Base-by-base conservation (phyloP, 1,140 invertebrate species). In the Zaprionus africanus region DNA sequence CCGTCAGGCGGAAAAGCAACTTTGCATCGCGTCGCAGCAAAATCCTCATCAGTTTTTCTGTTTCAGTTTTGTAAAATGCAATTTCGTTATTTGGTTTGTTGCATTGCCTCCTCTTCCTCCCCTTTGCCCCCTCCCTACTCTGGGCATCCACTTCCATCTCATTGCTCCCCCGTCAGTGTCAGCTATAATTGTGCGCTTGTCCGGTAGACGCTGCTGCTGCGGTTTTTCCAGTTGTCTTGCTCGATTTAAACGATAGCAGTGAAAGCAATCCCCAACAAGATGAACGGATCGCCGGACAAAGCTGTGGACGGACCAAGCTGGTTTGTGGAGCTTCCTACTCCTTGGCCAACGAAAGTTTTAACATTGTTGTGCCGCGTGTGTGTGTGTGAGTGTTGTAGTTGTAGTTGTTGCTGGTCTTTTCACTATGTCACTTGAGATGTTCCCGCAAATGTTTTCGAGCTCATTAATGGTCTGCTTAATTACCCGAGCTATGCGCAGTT, bases 61-160 rank as follows among this genome's bases (percentile, higher is more conserved):
- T 59, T 53, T 61, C 43, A 38, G 53, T 38, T 66, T 62, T 61
- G 69, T 83, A 80, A 86, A 88, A 88, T 87, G 83, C 80, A 87
- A 88, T 87, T 83, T 87, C 81, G 84, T 88, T 87, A 88, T 88
- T 88, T 88, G 66, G 84, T 79, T 73, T 83, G 71, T 73, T 83
- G 74, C 86, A 31, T 17, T 46, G 41, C 13, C 58, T 3, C 22
- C 13, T 7, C 24, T 13, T 7, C 13, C 4, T 0, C 58, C 54
- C n/a, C 26, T 0, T 1, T 2, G 4, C 24, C 26, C 9, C 11
- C 26, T 4, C 11, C 5, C 13, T n/a, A 5, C 56, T n/a, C 56
- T 13, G 13, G 7, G 59, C n/a, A 12, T 61, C 59, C 7, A 4
- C 22, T 49, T 24, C 51, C 19, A 15, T 24, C 31, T 24, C 19